A percentile compares a stretch with the other conserved stretches of the same genome.
phyloP scores from a whole-genome alignment of 2,113 vertebrate species.

The Circaetus gallicus region DNA sequence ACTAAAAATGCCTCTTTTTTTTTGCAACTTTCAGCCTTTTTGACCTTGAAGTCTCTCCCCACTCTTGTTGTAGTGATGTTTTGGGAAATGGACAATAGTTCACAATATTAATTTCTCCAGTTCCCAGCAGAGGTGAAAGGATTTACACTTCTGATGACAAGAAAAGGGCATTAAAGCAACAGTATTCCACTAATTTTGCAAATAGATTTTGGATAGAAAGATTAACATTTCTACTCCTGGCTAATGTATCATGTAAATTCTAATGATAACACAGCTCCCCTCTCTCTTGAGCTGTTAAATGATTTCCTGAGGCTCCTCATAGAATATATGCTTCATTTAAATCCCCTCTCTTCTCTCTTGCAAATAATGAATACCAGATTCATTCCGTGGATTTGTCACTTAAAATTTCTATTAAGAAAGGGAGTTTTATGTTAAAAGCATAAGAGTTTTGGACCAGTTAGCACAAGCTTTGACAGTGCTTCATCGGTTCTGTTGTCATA shows the following conservation, averaged over 20 bases:
- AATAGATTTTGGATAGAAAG: slow-evolving; percentile 66
- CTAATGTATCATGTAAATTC: slow-evolving; percentile 75
- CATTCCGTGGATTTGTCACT: slow-evolving; percentile 66
- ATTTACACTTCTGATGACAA: background rate
- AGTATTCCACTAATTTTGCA: slow-evolving; percentile 59
- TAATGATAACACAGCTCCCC: slow-evolving; percentile 62
- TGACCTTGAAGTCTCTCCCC: background rate
- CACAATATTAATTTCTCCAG: background rate
- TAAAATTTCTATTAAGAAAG: slow-evolving; percentile 69
- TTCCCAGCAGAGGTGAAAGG: background rate
- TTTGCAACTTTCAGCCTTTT: background rate
- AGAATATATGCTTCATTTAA: slow-evolving; percentile 64
- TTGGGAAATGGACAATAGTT: background rate
- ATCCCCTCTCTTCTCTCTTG: slow-evolving; percentile 50
- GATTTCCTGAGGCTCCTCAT: slow-evolving; percentile 66
- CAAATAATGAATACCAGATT: slow-evolving; percentile 67
- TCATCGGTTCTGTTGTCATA: background rate
- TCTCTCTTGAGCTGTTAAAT: slow-evolving; percentile 56
- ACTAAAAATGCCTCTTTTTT: background rate
- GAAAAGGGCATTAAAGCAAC: slow-evolving; percentile 30
- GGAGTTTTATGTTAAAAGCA: background rate
- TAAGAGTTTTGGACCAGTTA: background rate
- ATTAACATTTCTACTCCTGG: slow-evolving; percentile 69
- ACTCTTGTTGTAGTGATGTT: background rate
- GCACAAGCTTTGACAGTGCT: background rate